Conservation (phyloP, 2,797 vertebrate species). For the Enteromius viviparus region DNA sequence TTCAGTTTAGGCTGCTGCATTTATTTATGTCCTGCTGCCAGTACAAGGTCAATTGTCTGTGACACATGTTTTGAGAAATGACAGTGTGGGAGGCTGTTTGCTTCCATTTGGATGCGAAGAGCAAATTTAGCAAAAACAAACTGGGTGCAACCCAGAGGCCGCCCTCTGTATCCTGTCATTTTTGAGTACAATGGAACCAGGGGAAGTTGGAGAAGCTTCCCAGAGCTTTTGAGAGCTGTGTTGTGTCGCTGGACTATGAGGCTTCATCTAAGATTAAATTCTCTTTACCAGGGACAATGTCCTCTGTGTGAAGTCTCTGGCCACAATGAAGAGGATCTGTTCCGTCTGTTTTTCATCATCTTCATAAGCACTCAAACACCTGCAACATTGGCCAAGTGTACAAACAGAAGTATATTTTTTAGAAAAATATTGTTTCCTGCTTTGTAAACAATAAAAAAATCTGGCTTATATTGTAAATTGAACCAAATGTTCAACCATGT, state of each 20-base stretch:
- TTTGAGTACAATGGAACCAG: conserved; percentile 68
- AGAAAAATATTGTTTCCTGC: neutral
- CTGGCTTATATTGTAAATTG: neutral
- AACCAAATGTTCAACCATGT: neutral
- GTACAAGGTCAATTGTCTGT: conserved; percentile 48
- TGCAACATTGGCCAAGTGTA: conserved; percentile 2
- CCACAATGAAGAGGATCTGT: neutral
- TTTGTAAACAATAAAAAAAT: conserved; percentile 10
- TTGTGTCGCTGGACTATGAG: conserved; percentile 40
- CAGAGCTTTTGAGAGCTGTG: conserved; percentile 69
- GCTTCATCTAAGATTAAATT: conserved; percentile 41
- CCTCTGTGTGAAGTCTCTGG: conserved; percentile 18
- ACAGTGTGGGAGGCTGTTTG: conserved; percentile 48
- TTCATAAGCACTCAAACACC: conserved; percentile 19
- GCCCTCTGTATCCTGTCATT: conserved; percentile 75
- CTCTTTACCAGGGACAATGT: conserved; percentile 35
- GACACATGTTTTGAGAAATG: conserved; percentile 53
- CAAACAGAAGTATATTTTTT: neutral
- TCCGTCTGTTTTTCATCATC: conserved; percentile 21
- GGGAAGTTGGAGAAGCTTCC: conserved; percentile 72
- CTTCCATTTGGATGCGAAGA: conserved; percentile 63
- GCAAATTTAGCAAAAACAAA: conserved; percentile 69
- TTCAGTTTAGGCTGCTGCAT: conserved; percentile 21
- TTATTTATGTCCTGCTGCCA: conserved; percentile 28
- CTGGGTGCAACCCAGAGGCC: conserved; percentile 73